Conservation (phyloP, 2,888 invertebrate species). For the Drosophila setosimentum region DNA sequence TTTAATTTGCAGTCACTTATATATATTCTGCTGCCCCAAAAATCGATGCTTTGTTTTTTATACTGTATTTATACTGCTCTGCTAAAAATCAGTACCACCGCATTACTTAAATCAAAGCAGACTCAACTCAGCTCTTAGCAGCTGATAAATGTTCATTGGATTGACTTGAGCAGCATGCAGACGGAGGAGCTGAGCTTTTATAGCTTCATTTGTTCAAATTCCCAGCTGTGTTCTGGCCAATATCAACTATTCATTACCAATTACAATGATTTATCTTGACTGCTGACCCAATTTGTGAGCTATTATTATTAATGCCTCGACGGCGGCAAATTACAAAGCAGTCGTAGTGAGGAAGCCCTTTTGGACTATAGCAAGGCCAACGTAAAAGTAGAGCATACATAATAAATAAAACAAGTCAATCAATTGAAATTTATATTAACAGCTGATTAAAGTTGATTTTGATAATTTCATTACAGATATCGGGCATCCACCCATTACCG, state of each 20-base stretch:
- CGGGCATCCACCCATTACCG: slow-evolving; percentile 97
- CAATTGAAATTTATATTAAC: not conserved
- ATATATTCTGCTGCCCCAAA: not conserved
- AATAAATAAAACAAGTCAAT: slow-evolving; percentile 3
- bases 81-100: not conserved
- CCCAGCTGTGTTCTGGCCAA: slow-evolving; percentile 41
- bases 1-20: not conserved
- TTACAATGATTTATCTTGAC: slow-evolving; percentile 78
- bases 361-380: slow-evolving; percentile 47
- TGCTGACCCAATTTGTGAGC: slow-evolving; percentile 74
- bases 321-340: slow-evolving; percentile 15
- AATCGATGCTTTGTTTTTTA: too few species aligned
- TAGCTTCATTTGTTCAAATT: slow-evolving; percentile 17
- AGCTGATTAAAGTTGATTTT: slow-evolving; percentile 15
- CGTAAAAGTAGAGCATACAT: slow-evolving; percentile 3
- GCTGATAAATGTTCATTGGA: slow-evolving; percentile 35
- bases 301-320: slow-evolving; percentile 74
- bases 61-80: not conserved
- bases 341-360: slow-evolving; percentile 5
- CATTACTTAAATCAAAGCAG: not conserved
- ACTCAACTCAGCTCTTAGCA: not conserved
- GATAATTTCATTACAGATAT: slow-evolving; percentile 87
- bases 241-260: slow-evolving; percentile 79
- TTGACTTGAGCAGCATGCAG: slow-evolving; percentile 6
- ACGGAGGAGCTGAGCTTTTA: not conserved